Conservation (phyloP, 2,888 invertebrate genomes). For the Nemurella pictetii region DNA sequence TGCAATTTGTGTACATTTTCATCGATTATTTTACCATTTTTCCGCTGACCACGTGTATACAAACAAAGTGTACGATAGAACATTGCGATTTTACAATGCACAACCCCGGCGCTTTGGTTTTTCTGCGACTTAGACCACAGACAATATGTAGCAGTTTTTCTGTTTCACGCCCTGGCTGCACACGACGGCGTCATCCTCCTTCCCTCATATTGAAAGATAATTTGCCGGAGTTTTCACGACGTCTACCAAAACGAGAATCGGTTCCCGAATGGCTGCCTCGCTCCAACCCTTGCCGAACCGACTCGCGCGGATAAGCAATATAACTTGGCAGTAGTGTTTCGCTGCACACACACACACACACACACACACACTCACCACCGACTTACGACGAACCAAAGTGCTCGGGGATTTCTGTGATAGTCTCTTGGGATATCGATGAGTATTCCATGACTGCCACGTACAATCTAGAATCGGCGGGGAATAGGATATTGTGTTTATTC, state of each 20-base stretch:
- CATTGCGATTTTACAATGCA: no score
- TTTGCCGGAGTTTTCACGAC: slow-evolving; percentile 25
- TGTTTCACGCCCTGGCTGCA: not conserved
- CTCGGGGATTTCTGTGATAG: not conserved
- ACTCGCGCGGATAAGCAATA: slow-evolving; percentile 24
- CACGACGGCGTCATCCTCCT: not conserved
- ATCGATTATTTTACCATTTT: no score
- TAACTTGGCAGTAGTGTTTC: slow-evolving; percentile 27
- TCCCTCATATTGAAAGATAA: slow-evolving; percentile 31
- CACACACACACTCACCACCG: not conserved
- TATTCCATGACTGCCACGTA: slow-evolving; percentile 18
- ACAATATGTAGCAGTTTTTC: not conserved
- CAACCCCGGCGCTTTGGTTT: no score
- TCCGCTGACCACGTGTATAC: no score
- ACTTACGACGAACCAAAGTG: slow-evolving; percentile 31
- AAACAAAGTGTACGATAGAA: no score
- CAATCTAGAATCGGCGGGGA: slow-evolving; percentile 10
- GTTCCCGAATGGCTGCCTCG: slow-evolving; percentile 15
- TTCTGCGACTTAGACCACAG: not conserved
- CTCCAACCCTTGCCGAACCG: slow-evolving; percentile 10
- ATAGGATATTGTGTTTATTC: slow-evolving; percentile 24
- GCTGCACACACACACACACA: not conserved
- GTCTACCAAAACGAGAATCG: slow-evolving; percentile 15
- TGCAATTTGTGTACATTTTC: no score
- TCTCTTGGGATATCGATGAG: slow-evolving; percentile 17